Percentiles rank a stretch among this genome's conserved stretches.
These are phyloP conservation scores for Isichthys henryi DNA, from an alignment of 2,113 vertebrate species.

Conservation along the genomic window DNA sequence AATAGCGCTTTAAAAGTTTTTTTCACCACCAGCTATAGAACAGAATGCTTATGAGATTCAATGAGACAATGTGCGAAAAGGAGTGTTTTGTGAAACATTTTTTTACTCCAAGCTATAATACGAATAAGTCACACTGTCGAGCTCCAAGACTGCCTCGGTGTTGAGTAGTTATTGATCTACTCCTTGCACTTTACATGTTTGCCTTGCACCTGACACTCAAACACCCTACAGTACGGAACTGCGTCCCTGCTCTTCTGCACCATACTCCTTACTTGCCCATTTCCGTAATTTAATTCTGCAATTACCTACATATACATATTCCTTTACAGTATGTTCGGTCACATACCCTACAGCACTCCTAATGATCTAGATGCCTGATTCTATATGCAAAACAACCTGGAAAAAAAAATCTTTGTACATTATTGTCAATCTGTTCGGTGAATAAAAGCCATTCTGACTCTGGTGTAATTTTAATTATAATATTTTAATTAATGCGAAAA, in stretches of 20 bases:
- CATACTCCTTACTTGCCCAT: neutral
- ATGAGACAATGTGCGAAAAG: neutral
- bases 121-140: neutral
- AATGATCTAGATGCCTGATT: neutral
- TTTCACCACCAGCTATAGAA: neutral
- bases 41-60: neutral
- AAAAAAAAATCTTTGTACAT: neutral
- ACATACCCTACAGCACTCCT: neutral
- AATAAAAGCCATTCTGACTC: neutral
- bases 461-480: neutral
- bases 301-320: neutral
- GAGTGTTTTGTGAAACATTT: neutral
- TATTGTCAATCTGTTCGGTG: neutral
- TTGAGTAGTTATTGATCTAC: neutral
- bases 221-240: neutral
- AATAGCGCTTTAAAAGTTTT: neutral
- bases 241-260: neutral
- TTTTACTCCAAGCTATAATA: neutral
- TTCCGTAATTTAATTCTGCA: neutral
- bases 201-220: neutral
- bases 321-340: neutral
- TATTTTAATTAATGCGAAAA: neutral
- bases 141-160: neutral
- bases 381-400: neutral
- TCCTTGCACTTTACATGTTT: neutral